phyloP scores from a whole-genome alignment of 2,797 vertebrate species.

The Eulemur rubriventer region DNA sequence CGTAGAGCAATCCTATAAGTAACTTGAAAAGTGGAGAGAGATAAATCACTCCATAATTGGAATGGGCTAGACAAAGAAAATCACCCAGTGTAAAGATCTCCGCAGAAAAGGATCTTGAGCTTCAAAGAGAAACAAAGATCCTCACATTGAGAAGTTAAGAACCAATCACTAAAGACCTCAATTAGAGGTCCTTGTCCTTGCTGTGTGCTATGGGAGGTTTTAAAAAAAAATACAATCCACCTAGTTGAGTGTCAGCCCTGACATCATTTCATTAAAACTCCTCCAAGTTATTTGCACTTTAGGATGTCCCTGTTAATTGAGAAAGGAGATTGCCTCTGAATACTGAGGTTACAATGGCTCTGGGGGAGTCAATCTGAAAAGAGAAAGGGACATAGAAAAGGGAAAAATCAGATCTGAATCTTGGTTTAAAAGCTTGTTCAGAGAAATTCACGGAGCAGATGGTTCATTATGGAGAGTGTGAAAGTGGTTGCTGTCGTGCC shows the following conservation, averaged over 20 bases:
- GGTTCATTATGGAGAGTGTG: neutral
- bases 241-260: neutral
- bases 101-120: constrained; percentile 4
- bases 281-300: neutral
- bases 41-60: neutral
- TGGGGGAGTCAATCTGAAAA: neutral
- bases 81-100: constrained; percentile 3
- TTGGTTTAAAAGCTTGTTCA: neutral
- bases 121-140: constrained; percentile 48
- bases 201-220: neutral
- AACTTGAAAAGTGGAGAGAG: neutral
- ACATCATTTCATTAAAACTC: neutral
- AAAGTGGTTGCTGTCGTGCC: neutral
- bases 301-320: constrained; percentile 28
- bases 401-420: neutral
- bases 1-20: constrained; percentile 31
- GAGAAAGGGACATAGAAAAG: neutral
- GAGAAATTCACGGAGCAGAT: neutral
- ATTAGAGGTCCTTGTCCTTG: neutral
- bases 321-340: constrained; percentile 35
- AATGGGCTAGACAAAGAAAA: constrained; percentile 48
- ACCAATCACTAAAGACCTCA: neutral
- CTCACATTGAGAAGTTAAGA: constrained; percentile 38
- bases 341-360: neutral
- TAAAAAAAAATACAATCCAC: neutral